These are phyloP conservation scores for Montipora sp. DNA, from an alignment of 64 coral and sea anemone species.

Conservation along the genomic window DNA sequence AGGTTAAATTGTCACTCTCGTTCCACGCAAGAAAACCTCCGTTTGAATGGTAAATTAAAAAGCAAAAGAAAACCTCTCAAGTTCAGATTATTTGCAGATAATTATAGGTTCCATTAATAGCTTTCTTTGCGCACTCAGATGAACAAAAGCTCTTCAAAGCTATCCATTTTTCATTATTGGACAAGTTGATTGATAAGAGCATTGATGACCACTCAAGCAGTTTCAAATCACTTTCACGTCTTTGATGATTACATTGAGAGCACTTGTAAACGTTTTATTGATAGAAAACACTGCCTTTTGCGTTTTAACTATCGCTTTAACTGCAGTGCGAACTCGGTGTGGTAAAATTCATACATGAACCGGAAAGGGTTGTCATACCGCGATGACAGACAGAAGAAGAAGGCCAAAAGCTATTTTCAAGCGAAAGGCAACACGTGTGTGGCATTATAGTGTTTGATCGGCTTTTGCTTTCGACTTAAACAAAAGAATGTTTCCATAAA, in stretches of 20 bases:
- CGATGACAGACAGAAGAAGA: background rate
- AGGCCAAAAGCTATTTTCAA: background rate
- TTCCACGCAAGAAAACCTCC: no score
- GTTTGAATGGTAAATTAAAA: background rate
- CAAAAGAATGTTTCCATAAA: background rate
- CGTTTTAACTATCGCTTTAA: background rate
- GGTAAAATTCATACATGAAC: no score
- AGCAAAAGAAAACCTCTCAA: background rate
- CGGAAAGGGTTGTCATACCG: background rate
- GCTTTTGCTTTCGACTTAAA: background rate
- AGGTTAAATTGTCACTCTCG: background rate
- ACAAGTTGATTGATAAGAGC: conserved; percentile 31
- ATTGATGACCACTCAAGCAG: conserved; percentile 36
- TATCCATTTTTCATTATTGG: background rate
- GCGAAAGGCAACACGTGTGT: background rate
- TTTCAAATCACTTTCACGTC: conserved; percentile 2
- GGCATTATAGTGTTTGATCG: background rate
- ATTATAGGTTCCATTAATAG: conserved; percentile 33
- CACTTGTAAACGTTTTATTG: background rate
- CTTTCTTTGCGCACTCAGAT: background rate
- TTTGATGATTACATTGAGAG: background rate
- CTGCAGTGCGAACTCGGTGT: background rate
- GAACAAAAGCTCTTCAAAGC: conserved; percentile 33
- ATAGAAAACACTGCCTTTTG: background rate
- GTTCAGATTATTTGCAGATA: conserved; percentile 14